A percentile compares a stretch with the other conserved stretches of the same genome.
Evolutionary conservation across 2,797 vertebrate species (phyloP).

Genomic region (Rachycentron canadum): DNA sequence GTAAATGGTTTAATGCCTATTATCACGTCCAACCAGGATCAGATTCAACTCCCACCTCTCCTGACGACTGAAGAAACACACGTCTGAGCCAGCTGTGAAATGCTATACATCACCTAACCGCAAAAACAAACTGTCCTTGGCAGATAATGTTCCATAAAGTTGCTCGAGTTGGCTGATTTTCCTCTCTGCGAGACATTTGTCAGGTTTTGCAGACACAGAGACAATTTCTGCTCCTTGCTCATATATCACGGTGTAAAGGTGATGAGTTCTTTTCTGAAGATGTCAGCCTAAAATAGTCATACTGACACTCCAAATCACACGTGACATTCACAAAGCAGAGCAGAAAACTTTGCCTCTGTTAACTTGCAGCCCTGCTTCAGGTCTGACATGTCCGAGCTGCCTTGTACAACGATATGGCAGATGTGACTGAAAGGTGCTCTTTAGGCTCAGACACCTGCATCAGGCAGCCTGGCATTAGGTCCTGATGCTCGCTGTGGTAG

Average conservation of each 20-base stretch:
- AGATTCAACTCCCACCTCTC: constrained; percentile 32
- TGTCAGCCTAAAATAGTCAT: constrained; percentile 47
- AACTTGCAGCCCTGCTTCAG: background rate
- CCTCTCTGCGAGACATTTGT: constrained; percentile 57
- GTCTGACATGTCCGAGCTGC: constrained; percentile 6
- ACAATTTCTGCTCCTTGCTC: constrained; percentile 61
- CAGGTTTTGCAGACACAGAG: constrained; percentile 61
- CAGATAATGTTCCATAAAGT: constrained; percentile 71
- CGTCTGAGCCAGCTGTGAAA: constrained; percentile 18
- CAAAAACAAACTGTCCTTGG: constrained; percentile 73
- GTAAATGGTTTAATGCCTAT: constrained; percentile 30
- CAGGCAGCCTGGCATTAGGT: constrained; percentile 75
- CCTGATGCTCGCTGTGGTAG: constrained; percentile 60
- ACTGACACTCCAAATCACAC: constrained; percentile 56
- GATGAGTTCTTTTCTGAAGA: constrained; percentile 58
- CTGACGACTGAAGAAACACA: constrained; percentile 14
- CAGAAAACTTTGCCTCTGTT: constrained; percentile 60
- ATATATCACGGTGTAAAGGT: constrained; percentile 49
- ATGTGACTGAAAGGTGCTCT: constrained; percentile 70
- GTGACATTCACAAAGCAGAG: constrained; percentile 61
- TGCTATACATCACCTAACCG: constrained; percentile 48
- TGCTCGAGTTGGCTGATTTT: constrained; percentile 51
- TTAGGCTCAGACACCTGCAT: constrained; percentile 58
- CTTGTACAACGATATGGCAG: constrained; percentile 28
- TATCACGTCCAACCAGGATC: constrained; percentile 61